phyloP scores from a whole-genome alignment of 2,888 invertebrate genomes.

The Eristalinus aeneus region DNA sequence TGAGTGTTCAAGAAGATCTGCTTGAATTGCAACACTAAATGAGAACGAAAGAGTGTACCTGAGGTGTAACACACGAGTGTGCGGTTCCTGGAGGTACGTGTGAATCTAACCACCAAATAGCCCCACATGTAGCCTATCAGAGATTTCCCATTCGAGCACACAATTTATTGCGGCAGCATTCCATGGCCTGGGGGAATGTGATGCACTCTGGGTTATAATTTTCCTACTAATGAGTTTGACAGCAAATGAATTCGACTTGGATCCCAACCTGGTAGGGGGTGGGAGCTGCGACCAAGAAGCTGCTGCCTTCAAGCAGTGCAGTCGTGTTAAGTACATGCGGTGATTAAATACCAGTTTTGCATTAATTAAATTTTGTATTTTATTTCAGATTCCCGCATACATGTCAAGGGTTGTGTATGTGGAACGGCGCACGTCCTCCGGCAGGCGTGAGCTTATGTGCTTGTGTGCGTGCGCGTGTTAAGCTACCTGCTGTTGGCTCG shows the following conservation, averaged over 20 bases:
- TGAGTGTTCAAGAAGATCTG: constrained; percentile 43
- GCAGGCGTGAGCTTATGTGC: neutral
- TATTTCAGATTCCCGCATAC: neutral
- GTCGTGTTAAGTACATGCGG: constrained; percentile 1
- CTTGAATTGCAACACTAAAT: constrained; percentile 49
- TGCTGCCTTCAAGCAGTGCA: neutral
- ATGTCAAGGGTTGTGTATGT: neutral
- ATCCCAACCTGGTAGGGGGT: neutral
- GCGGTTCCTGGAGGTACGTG: neutral
- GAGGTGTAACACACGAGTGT: constrained; percentile 18
- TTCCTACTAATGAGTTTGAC: constrained; percentile 65
- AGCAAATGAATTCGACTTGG: constrained; percentile 59
- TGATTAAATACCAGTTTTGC: constrained; percentile 26
- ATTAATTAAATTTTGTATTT: constrained; percentile 48
- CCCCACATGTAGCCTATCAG: constrained; percentile 28
- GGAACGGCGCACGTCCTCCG: neutral
- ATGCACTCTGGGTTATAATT: constrained; percentile 52
- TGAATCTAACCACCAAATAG: constrained; percentile 14
- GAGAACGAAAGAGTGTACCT: neutral
- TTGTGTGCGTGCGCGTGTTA: neutral
- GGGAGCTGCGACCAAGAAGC: neutral
- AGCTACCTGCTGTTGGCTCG: neutral
- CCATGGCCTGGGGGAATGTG: constrained; percentile 30
- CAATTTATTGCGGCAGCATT: constrained; percentile 53
- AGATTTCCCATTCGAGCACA: constrained; percentile 26